Evolutionary conservation across 1,140 invertebrate genomes (phyloP).

Genomic region (Halesus radiatus): DNA sequence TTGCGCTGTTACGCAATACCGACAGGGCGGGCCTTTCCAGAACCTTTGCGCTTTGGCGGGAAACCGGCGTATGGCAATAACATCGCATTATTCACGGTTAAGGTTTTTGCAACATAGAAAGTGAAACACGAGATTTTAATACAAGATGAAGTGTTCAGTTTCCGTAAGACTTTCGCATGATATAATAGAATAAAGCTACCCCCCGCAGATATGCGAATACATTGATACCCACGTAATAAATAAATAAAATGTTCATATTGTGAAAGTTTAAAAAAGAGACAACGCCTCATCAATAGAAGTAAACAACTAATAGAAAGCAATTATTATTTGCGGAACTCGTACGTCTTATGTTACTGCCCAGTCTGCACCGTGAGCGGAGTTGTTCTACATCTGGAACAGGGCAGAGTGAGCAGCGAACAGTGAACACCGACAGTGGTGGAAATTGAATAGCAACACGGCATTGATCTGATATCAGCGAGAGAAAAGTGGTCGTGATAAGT

Average conservation of each 20-base stretch:
- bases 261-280: background rate
- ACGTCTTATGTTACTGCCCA: background rate
- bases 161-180: too few species aligned
- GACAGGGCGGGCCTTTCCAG: background rate
- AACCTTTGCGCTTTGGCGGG: conserved; percentile 4
- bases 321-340: background rate
- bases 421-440: background rate
- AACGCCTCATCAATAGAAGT: conserved; percentile 1
- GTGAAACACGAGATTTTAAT: background rate
- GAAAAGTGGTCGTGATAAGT: conserved; percentile 37
- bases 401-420: too few species aligned
- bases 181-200: too few species aligned
- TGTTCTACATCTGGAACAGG: background rate
- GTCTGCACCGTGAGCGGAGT: too few species aligned
- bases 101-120: background rate
- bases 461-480: conserved; percentile 30
- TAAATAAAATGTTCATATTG: too few species aligned
- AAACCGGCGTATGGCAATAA: background rate
- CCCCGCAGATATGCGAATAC: too few species aligned
- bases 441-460: background rate
- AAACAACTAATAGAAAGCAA: conserved; percentile 30
- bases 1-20: conserved; percentile 8
- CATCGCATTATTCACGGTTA: background rate
- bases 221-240: too few species aligned
- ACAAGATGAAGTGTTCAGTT: too few species aligned